Evolutionary conservation across 2,888 invertebrate species (phyloP), one percentile per base, ranked within the genome.

Genomic region (Dolichopus griseipennis): DNA sequence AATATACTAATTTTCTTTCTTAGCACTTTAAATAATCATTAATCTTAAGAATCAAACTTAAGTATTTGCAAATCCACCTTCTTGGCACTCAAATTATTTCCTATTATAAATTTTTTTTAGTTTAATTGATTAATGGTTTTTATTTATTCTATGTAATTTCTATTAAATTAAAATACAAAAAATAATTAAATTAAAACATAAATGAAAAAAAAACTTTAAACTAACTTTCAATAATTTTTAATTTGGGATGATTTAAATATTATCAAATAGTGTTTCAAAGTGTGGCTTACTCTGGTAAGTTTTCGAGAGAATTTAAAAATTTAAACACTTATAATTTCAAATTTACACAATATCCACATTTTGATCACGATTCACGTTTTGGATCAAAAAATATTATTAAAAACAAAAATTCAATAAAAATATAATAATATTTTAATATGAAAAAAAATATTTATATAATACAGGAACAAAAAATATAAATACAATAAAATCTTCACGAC

Each of bases 221-320:
- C 52, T 52, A 52, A 52, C 62, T 62, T 22, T 62, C 21, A 62
- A 62, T 62, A 62, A 62, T 62, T 22, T 62, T 62, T 62, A 52
- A 52, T 52, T 52, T 52, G 52, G 15, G 70, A 27, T 27, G 69
- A 68, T 64, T 52, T 52, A 52, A 66, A 52, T 67, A 63, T 72
- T 77, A 79, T 76, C 77, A 77, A 81, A 75, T 89, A 93, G 92
- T 92, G 92, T 93, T 93, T 91, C 93, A 93, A 90, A 92, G 92
- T 86, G 92, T 93, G 90, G 93, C 93, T 84, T 93, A 92, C 87
- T 93, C 92, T 85, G 93, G 93, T 93, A 92, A 93, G 93, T 81
- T 72, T 68, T 52, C n/a, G 15, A 52, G 52, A 52, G 52, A 52
- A 52, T 52, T 15, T 52, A 18, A 52, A 27, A 27, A 41, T 41